Evolutionary conservation across 2,797 vertebrate genomes (phyloP).

Genomic region (Platalea minor): DNA sequence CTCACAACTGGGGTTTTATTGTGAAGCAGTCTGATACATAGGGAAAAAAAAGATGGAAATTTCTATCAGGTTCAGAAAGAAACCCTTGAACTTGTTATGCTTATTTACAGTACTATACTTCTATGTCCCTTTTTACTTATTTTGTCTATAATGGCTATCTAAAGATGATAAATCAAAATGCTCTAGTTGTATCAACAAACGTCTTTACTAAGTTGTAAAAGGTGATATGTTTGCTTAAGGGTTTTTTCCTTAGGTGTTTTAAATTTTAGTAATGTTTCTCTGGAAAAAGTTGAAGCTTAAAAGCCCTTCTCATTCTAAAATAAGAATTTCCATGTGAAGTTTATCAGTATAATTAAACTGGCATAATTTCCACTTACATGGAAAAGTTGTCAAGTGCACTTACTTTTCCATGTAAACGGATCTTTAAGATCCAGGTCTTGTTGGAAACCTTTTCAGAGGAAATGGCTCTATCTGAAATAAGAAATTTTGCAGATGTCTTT

Average conservation of each 20-base stretch:
- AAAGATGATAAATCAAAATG: background rate
- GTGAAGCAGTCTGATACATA: background rate
- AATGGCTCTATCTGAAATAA: background rate
- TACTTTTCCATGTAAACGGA: background rate
- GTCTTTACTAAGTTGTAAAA: background rate
- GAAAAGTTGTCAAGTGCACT: background rate
- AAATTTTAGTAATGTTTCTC: background rate
- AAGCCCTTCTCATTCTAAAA: background rate
- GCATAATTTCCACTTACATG: background rate
- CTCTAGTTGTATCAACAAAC: background rate
- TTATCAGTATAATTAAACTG: background rate
- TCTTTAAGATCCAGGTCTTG: background rate
- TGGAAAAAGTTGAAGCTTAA: background rate
- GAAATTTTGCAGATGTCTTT: background rate
- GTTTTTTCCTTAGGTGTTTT: background rate
- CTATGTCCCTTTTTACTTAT: background rate
- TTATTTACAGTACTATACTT: background rate
- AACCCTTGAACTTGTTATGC: background rate
- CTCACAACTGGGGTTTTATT: background rate
- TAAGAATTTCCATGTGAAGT: background rate
- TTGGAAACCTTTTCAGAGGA: background rate
- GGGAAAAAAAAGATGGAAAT: background rate
- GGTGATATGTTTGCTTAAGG: background rate
- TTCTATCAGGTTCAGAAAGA: background rate
- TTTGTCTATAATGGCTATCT: background rate